Base-by-base conservation (phyloP, 2,888 invertebrate genomes). In the Germaria angustata region DNA sequence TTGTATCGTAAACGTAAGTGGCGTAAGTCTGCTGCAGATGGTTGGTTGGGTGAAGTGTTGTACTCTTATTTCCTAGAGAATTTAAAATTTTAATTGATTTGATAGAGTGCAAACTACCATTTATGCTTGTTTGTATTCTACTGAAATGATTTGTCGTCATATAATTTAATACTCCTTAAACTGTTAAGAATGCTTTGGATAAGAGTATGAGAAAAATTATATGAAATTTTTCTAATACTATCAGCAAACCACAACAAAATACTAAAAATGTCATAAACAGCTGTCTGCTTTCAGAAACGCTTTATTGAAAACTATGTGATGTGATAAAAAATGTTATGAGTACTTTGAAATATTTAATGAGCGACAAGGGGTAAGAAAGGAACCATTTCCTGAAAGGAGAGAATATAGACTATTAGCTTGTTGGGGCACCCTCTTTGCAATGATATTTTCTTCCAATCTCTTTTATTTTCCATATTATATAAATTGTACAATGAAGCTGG, bases 401-500 rank as follows among this genome's bases (percentile, higher is more conserved):
- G n/a, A n/a, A n/a, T n/a, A n/a, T n/a, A n/a, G n/a, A n/a, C n/a
- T n/a, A n/a, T n/a, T n/a, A n/a, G n/a, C n/a, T n/a, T n/a, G n/a
- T n/a, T n/a, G n/a, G n/a, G n/a, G n/a, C n/a, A n/a, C n/a, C n/a
- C n/a, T n/a, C n/a, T n/a, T n/a, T n/a, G n/a, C n/a, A n/a, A n/a
- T n/a, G n/a, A n/a, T n/a, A n/a, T n/a, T n/a, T n/a, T n/a, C n/a
- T n/a, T n/a, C n/a, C n/a, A n/a, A n/a, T n/a, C n/a, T n/a, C n/a
- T 11, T 75, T 82, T 79, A 82, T 79, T 82, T 59, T 71, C n/a
- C 20, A 55, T 44, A 68, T 63, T 65, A 69, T 41, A 57, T 4
- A 76, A 82, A 59, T 93, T 94, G 99, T 90, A 98, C 98, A 93
- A 99, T 99, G 90, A 98, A 98, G 93, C 98, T 97, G 83, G 99